Evolutionary conservation across 2,888 invertebrate species (phyloP).

Genomic region (Epistrophella euchroma): DNA sequence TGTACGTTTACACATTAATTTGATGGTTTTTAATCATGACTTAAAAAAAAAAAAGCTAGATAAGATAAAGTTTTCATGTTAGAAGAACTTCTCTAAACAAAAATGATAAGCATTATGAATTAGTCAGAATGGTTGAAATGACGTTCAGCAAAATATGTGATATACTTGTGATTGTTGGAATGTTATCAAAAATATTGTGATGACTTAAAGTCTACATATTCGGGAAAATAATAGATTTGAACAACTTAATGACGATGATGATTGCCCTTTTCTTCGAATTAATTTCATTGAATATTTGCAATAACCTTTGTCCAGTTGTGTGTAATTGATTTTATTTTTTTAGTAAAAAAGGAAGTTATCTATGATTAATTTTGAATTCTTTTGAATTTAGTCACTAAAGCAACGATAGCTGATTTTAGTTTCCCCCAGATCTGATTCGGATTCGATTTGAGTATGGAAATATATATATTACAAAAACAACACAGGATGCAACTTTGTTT

Average conservation of each 20-base stretch:
- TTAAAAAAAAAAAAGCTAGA: neutral
- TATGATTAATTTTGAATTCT: neutral
- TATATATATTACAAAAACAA: too few species aligned
- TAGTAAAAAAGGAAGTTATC: neutral
- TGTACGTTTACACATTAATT: neutral
- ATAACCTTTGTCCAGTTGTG: neutral
- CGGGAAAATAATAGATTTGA: neutral
- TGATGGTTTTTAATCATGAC: neutral
- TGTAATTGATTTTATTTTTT: neutral
- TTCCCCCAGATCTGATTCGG: too few species aligned
- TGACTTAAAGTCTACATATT: constrained; percentile 11
- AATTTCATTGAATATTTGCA: neutral
- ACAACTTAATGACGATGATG: neutral
- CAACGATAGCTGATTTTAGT: too few species aligned
- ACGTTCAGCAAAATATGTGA: neutral
- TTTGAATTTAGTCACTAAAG: neutral
- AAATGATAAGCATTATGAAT: neutral
- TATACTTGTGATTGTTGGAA: neutral
- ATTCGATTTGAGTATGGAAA: too few species aligned
- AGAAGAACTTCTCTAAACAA: neutral
- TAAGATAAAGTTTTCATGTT: constrained; percentile 5
- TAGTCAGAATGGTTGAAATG: neutral
- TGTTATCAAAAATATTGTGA: constrained; percentile 5
- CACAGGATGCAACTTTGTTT: too few species aligned
- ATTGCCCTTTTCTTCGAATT: neutral